These are phyloP conservation scores for Copsychus sechellarum DNA, from an alignment of 2,113 vertebrate genomes.

Conservation along the genomic window DNA sequence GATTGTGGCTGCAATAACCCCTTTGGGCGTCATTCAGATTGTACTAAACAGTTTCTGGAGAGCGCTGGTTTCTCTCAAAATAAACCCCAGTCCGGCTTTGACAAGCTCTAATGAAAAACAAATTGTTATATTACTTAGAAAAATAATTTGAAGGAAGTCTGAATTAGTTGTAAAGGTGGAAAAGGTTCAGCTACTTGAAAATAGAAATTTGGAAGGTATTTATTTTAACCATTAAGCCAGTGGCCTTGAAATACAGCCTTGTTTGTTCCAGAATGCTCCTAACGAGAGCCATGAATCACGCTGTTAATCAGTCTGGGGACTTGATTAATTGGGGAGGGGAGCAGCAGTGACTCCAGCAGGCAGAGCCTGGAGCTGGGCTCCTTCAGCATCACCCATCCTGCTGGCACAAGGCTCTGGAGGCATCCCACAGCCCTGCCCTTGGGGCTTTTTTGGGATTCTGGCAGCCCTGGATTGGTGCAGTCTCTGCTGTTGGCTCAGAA, in stretches of 20 bases:
- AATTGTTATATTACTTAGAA: conserved; percentile 67
- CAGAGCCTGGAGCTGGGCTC: background rate
- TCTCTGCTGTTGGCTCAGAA: fast-evolving
- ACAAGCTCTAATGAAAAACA: conserved; percentile 70
- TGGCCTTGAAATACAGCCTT: conserved; percentile 48
- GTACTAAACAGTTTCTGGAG: conserved; percentile 32
- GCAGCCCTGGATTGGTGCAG: background rate
- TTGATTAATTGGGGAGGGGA: conserved; percentile 65
- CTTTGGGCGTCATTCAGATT: conserved; percentile 62
- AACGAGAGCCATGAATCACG: conserved; percentile 54
- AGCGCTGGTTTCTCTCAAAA: conserved; percentile 61
- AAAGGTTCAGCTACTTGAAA: conserved; percentile 66
- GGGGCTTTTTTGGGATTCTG: fast-evolving
- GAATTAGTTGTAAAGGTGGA: conserved; percentile 57
- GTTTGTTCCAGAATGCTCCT: conserved; percentile 31
- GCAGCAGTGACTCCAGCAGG: background rate
- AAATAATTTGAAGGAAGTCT: conserved; percentile 68
- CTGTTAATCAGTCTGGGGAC: conserved; percentile 58
- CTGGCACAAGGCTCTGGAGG: background rate
- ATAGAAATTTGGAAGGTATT: conserved; percentile 46
- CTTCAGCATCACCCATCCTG: background rate
- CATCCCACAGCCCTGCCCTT: background rate
- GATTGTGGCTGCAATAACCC: conserved; percentile 68
- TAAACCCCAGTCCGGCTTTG: conserved; percentile 48
- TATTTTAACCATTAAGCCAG: conserved; percentile 55